Evolutionary conservation across 2,888 invertebrate genomes (phyloP).

Genomic region (Hybos culiciformis): DNA sequence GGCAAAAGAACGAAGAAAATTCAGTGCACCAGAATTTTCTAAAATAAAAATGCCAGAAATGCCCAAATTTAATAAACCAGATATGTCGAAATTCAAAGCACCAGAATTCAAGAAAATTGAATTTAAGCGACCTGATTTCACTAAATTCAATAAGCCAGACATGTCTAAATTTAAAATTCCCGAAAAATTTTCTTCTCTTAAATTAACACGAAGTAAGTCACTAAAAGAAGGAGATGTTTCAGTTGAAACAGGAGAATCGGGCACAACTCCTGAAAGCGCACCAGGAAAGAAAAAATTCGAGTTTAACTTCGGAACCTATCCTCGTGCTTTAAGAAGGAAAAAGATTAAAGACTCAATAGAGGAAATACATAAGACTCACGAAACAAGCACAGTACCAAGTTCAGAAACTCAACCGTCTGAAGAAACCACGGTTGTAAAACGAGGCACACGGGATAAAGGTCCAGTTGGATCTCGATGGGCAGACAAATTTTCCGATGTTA

Average conservation of each 20-base stretch:
- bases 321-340: conserved; percentile 47
- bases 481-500: conserved; percentile 36
- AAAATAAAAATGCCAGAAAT: conserved; percentile 32
- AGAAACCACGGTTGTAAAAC: conserved; percentile 43
- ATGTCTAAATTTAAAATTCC: conserved; percentile 49
- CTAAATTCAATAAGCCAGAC: conserved; percentile 41
- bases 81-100: conserved; percentile 38
- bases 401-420: conserved; percentile 47
- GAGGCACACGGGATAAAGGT: conserved; percentile 40
- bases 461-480: conserved; percentile 41
- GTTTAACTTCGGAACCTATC: conserved; percentile 64
- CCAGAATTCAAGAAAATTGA: conserved; percentile 25
- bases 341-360: conserved; percentile 15
- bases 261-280: conserved; percentile 36
- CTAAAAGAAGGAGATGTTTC: conserved; percentile 24
- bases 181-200: conserved; percentile 47
- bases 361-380: conserved; percentile 40
- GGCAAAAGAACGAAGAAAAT: conserved; percentile 27
- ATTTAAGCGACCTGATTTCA: conserved; percentile 28
- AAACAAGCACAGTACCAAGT: conserved; percentile 31
- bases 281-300: conserved; percentile 48
- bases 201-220: conserved; percentile 37
- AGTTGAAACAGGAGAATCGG: conserved; percentile 14
- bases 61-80: conserved; percentile 21
- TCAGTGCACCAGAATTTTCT: conserved; percentile 32